Evolutionary conservation across 2,113 vertebrate species (phyloP).

Genomic region (Nycticorax nycticorax): DNA sequence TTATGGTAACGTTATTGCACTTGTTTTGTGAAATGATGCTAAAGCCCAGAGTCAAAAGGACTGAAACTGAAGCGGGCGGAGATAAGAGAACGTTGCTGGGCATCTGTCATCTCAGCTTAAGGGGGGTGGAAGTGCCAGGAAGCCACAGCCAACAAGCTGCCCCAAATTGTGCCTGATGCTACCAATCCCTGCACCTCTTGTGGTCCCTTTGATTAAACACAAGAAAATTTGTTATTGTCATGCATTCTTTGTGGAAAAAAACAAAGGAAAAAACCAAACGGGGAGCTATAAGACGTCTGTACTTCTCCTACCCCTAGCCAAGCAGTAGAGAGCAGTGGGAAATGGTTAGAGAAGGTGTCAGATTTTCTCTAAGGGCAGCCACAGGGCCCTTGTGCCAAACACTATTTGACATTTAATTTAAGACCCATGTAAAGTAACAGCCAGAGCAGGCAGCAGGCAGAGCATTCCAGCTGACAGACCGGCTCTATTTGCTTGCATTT

Average conservation of each 20-base stretch:
- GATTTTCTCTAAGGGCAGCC: conserved; percentile 64
- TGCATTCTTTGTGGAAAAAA: neutral
- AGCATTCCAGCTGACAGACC: conserved; percentile 25
- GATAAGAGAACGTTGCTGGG: neutral
- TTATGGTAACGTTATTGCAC: fast-evolving
- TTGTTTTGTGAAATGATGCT: neutral
- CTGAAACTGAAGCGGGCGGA: neutral
- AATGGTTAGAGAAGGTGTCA: conserved; percentile 46
- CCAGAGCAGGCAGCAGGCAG: conserved; percentile 24
- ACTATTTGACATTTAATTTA: conserved; percentile 66
- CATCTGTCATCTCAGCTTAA: neutral
- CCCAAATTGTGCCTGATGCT: neutral
- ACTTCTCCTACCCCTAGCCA: neutral
- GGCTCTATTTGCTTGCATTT: conserved; percentile 59
- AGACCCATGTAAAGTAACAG: conserved; percentile 44
- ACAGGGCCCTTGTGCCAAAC: conserved; percentile 45
- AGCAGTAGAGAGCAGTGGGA: conserved; percentile 37
- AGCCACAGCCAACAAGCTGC: neutral
- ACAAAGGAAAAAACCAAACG: fast-evolving
- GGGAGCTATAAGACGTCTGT: neutral
- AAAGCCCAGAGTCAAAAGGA: neutral
- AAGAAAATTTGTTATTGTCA: neutral
- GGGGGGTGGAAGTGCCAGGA: neutral
- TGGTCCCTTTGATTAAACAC: neutral
- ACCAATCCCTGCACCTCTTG: neutral